Base-by-base conservation (phyloP, 37 sponge, comb jelly and placozoan genomes). In the Hormiphora californensis region DNA sequence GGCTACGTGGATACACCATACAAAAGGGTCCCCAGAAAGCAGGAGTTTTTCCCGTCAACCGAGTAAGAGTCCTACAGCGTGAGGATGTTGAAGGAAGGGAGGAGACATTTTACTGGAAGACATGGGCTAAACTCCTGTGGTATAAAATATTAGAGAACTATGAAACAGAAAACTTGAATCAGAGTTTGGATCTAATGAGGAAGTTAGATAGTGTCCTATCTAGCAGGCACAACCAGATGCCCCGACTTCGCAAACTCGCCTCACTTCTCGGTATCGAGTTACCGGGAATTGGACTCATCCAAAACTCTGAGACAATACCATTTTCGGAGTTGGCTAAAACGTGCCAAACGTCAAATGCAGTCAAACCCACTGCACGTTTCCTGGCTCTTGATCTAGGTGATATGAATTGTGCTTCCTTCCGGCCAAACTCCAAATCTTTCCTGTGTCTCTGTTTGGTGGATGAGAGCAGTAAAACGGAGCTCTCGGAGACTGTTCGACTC, bases 11-110 rank as follows among this genome's bases (percentile, higher is more conserved):
- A 11, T 73, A 73, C 35, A 43, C 81, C 23, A 43, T 73, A 3
- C 3, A 30, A 11, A 9, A 73, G 12, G 81, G 81, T 40, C 44
- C 81, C 17, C 11, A 73, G 3, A n/a, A 19, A 25, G 43, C 46
- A 25, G 81, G 81, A 12, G 43, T 73, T 27, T 73, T 73, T 40
- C 81, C 81, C 1, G 81, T 46, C 1, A 73, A 73, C 27, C 35
- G 46, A 15, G 46, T 73, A 4, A 73, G 46, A 73, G 3, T 28
- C n/a, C 3, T 73, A 33, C 0, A 39, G 23, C 44, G 40, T 2
- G 46, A 43, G 19, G 43, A 39, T 9, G 22, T 7, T 3, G 38
- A n/a, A n/a, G 81, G 9, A 23, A 73, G 38, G 43, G 81, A 43
- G 3, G 19, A 33, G 23, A 22, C 40, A 25, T 28, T 41, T 7